Evolutionary conservation across 2,113 vertebrate genomes (phyloP), one percentile per base, ranked within the genome.

Genomic region (Xenopus borealis): DNA sequence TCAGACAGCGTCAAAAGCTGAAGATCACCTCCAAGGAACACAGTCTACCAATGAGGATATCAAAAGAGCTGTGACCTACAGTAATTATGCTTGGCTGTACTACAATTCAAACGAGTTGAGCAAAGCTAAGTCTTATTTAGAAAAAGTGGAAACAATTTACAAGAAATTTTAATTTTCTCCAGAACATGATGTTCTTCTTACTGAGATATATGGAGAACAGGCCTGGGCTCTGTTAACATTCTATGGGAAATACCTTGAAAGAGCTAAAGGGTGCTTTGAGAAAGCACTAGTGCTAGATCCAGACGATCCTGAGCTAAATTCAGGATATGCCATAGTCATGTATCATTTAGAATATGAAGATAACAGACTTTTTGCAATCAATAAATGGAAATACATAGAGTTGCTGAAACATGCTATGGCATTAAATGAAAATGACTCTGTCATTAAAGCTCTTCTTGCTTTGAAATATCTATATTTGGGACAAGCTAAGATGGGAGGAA

Each of bases 181-280:
- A 52, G 6, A 76, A 4, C 66, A 72, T 62, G 84, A 82, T 46
- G 62, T 80, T 69, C 47, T 83, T 14, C 50, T 78, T 57, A 85
- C 88, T 64, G 88, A 91, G 23, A 72, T 92, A 59, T 76, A 69
- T 12, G 88, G 89, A 81, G 91, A 93, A 75, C 79, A 92, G 83
- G 91, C 90, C 85, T 0, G 90, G 92, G 61, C 93, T 88, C 83
- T 88, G 81, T 40, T 19, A 79, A 0, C 90, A 93, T 23, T 93
- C 89, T 72, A 93, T 92, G 16, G 0, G 10, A 80, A 81, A 16
- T 82, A 91, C 80, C 88, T 81, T 0, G 10, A 76, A 33, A 88
- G 69, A 62, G 90, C 93, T 62, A 88, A 27, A 3, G 3, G 3
- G 23, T 27, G 23, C 3, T 27, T 27, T 27, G 23, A 27, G 23